Evolutionary conservation across 2,888 invertebrate species (phyloP).

Genomic region (Patella ulyssiponensis): DNA sequence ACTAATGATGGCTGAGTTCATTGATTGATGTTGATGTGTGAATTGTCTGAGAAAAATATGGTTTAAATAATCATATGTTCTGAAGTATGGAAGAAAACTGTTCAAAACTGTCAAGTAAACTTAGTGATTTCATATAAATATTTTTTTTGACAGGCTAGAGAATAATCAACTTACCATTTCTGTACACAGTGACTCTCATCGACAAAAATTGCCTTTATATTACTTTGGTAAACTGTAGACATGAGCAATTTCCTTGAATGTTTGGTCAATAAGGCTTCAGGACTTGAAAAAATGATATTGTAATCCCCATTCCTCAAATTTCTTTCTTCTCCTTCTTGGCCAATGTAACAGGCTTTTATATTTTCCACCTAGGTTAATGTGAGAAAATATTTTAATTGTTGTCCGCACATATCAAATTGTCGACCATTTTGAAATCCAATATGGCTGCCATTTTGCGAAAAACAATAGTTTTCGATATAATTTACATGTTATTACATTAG

Average conservation of each 20-base stretch:
- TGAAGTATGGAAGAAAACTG: conserved; percentile 3
- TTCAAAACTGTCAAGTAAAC: conserved; percentile 1
- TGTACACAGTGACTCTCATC: conserved; percentile 5
- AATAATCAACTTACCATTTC: conserved; percentile 1
- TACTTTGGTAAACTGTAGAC: neutral
- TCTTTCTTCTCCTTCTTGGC: conserved; percentile 1
- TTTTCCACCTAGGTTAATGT: neutral
- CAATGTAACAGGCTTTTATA: conserved; percentile 9
- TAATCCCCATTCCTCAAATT: neutral
- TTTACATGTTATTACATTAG: no score
- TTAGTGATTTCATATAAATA: conserved; percentile 6
- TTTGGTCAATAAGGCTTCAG: neutral
- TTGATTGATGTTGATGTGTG: neutral
- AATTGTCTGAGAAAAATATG: conserved; percentile 2
- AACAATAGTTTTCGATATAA: no score
- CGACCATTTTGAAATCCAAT: no score
- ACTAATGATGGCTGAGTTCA: no score
- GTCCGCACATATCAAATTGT: no score
- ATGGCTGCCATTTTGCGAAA: no score
- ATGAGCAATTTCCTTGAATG: conserved; percentile 1
- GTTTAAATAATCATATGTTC: neutral
- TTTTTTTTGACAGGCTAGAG: neutral
- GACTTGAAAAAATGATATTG: neutral
- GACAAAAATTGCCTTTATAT: conserved; percentile 8
- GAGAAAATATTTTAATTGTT: no score